Base-by-base conservation (phyloP, 2,888 invertebrate species). In the Sphinx pinastri region DNA sequence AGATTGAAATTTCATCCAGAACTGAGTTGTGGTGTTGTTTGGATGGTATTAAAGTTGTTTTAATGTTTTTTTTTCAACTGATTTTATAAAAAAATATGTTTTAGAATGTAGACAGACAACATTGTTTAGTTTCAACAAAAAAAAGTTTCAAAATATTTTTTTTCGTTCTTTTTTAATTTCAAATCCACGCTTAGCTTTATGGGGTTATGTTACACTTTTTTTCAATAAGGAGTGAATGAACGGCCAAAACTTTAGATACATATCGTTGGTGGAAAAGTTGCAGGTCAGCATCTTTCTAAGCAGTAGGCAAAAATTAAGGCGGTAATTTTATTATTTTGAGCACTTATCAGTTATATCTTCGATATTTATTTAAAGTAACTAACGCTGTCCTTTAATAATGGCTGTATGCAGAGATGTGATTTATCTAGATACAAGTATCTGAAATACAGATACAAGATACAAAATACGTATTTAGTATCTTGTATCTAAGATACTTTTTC, bases 191-290 rank as follows among this genome's bases (percentile, higher is more conserved):
- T 67, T 38, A 31, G 52, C 31, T 52, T 19, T 1, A 19, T 47
- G 47, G 13, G 45, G 13, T 49, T n/a, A 54, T 54, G 54, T 67
- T 67, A 31, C 8, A 47, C 19, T 19, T 67, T 51, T 51, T 67
- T 54, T 52, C 16, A 52, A 31, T 12, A 16, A 67, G 70, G 68
- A 69, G 49, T 69, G 71, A 75, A 77, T 83, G 83, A 79, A 81
- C 81, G 80, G 77, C 79, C 81, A 79, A 81, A 81, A 84, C 80
- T 74, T 84, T 84, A 81, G 79, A 86, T 84, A 88, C 88, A 88
- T 88, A 88, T 88, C 88, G 85, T 82, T 76, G 77, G 78, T 84
- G 77, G 73, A 82, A 80, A 72, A 78, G 75, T 79, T 79, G 79
- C 79, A 82, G 77, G 81, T 79, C 77, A 76, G 76, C 81, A 73